Evolutionary conservation across 2,888 invertebrate genomes (phyloP).

Genomic region (Dryomyza anilis): DNA sequence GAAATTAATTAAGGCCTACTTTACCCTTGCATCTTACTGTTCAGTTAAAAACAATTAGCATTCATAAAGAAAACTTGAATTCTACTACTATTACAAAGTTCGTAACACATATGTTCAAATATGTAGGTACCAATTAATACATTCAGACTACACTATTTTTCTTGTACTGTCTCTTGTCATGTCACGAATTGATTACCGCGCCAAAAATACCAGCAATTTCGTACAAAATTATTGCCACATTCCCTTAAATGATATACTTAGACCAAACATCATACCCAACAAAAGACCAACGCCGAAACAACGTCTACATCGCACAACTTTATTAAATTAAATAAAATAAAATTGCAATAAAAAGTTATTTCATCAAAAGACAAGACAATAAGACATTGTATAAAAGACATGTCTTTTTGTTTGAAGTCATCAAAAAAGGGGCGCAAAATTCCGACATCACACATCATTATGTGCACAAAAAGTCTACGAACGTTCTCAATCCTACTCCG

Average conservation of each 20-base stretch:
- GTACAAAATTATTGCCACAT: constrained; percentile 19
- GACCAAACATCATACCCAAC: constrained; percentile 1
- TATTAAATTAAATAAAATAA: constrained; percentile 12
- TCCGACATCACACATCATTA: constrained; percentile 45
- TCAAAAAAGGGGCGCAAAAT: constrained; percentile 36
- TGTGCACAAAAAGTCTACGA: constrained; percentile 31
- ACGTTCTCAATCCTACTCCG: neutral
- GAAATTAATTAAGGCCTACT: too few relatives aligned
- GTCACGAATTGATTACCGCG: neutral
- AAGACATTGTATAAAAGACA: too few relatives aligned
- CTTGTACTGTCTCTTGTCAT: too few relatives aligned
- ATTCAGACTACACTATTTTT: too few relatives aligned
- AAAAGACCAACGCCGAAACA: neutral
- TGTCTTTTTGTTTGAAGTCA: too few relatives aligned
- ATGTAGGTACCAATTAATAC: too few relatives aligned
- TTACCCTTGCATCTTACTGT: too few relatives aligned
- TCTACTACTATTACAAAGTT: too few relatives aligned
- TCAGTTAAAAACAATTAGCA: too few relatives aligned
- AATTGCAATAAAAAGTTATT: constrained; percentile 9
- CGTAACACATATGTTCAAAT: too few relatives aligned
- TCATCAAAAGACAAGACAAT: too few relatives aligned
- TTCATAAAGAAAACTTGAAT: too few relatives aligned
- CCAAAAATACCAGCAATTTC: constrained; percentile 8
- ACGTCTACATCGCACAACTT: neutral
- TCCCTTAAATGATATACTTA: constrained; percentile 35